Evolutionary conservation across 1,140 invertebrate species (phyloP).

Genomic region (Lepidostoma basale): DNA sequence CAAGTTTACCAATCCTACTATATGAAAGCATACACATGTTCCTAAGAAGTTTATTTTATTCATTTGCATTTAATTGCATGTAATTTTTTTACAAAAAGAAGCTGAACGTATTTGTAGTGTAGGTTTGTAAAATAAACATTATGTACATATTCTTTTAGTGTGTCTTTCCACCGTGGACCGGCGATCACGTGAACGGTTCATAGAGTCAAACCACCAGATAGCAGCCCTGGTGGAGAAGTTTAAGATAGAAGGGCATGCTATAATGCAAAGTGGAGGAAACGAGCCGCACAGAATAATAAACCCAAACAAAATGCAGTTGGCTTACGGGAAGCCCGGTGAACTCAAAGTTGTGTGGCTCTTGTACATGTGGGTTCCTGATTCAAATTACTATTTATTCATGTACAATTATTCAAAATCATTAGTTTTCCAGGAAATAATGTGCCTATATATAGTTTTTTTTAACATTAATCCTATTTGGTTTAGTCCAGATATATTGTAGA

Average conservation of each 20-base stretch:
- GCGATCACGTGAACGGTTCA: slow-evolving; percentile 83
- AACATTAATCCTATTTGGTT: neutral
- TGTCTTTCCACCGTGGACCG: slow-evolving; percentile 92
- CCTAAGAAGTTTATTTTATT: too few species aligned
- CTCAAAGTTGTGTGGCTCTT: slow-evolving; percentile 75
- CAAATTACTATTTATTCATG: slow-evolving; percentile 15
- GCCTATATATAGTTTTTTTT: neutral
- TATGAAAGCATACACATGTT: too few species aligned
- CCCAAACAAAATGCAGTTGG: slow-evolving; percentile 69
- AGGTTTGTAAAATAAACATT: neutral
- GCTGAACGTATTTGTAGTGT: too few species aligned
- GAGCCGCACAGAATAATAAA: slow-evolving; percentile 57
- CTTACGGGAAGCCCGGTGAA: slow-evolving; percentile 74
- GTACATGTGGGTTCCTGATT: slow-evolving; percentile 70
- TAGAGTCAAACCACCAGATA: slow-evolving; percentile 93
- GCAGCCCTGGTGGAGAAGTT: slow-evolving; percentile 90
- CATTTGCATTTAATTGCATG: too few species aligned
- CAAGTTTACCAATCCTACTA: too few species aligned
- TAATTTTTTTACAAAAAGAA: too few species aligned
- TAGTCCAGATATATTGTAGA: neutral
- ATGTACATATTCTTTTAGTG: slow-evolving; percentile 62
- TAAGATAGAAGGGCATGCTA: slow-evolving; percentile 71
- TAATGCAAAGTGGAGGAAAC: slow-evolving; percentile 54
- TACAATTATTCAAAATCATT: too few species aligned
- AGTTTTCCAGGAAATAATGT: neutral